Evolutionary conservation across 2,888 invertebrate species (phyloP).

Genomic region (Aplocera efformata): DNA sequence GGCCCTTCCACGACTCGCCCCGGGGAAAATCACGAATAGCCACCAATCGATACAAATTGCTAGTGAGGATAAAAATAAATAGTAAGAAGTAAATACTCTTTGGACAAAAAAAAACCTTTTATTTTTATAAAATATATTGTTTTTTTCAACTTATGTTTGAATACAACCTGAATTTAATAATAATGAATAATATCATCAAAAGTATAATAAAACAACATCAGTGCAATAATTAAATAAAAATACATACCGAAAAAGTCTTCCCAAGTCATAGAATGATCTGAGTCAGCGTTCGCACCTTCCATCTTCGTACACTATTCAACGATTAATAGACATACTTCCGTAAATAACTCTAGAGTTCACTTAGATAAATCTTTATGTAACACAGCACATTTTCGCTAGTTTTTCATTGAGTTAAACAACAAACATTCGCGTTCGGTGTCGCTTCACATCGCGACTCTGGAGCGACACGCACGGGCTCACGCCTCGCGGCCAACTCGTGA

Average conservation of each 20-base stretch:
- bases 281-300: constrained; percentile 81
- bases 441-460: constrained; percentile 33
- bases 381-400: constrained; percentile 41
- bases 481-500: constrained; percentile 47
- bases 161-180: too few relatives aligned
- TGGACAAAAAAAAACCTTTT: too few relatives aligned
- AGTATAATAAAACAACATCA: too few relatives aligned
- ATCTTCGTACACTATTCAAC: constrained; percentile 58
- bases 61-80: not conserved
- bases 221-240: too few relatives aligned
- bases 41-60: constrained; percentile 5
- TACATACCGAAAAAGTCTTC: constrained; percentile 86
- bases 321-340: constrained; percentile 46
- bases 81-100: too few relatives aligned
- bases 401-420: constrained; percentile 67
- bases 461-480: constrained; percentile 41
- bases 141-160: not conserved
- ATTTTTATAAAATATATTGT: too few relatives aligned
- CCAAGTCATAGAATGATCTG: constrained; percentile 86
- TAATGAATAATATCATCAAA: too few relatives aligned
- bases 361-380: constrained; percentile 38
- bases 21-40: constrained; percentile 48
- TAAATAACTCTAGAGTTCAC: constrained; percentile 33
- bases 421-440: constrained; percentile 47
- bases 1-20: constrained; percentile 45